Percentiles rank a stretch among this genome's conserved stretches.
These are phyloP conservation scores for Tetheella fluctuosa DNA, from an alignment of 2,888 invertebrate species.

Conservation along the genomic window DNA sequence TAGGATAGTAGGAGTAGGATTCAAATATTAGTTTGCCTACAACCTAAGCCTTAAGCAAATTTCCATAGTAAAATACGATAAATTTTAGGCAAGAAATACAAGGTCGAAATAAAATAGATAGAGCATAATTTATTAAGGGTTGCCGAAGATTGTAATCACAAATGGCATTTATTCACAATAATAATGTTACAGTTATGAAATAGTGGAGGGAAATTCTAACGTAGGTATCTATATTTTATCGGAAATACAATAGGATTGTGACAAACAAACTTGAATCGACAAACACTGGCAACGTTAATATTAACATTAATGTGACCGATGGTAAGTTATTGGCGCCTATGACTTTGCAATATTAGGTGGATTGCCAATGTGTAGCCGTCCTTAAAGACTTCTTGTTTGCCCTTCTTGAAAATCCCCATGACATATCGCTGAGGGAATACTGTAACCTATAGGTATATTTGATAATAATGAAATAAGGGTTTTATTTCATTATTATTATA, in stretches of 20 bases:
- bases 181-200: conserved; percentile 13
- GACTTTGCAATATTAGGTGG: no score
- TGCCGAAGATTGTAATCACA: conserved; percentile 38
- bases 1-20: no score
- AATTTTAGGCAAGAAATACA: conserved; percentile 22
- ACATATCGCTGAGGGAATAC: no score
- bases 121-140: conserved; percentile 36
- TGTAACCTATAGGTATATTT: no score
- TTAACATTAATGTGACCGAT: no score
- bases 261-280: background rate
- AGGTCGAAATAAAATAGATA: conserved; percentile 36
- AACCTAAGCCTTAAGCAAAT: background rate
- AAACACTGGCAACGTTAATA: background rate
- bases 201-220: conserved; percentile 4
- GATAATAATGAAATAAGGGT: no score
- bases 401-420: no score
- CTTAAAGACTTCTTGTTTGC: no score
- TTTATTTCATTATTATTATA: no score
- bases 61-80: conserved; percentile 19
- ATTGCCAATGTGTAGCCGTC: no score
- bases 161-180: conserved; percentile 24
- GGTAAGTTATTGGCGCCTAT: no score
- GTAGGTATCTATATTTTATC: conserved; percentile 3
- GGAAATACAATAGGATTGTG: background rate
- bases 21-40: no score